Evolutionary conservation across 1,140 invertebrate species (phyloP).

Genomic region (Anagrus nilaparvatae): DNA sequence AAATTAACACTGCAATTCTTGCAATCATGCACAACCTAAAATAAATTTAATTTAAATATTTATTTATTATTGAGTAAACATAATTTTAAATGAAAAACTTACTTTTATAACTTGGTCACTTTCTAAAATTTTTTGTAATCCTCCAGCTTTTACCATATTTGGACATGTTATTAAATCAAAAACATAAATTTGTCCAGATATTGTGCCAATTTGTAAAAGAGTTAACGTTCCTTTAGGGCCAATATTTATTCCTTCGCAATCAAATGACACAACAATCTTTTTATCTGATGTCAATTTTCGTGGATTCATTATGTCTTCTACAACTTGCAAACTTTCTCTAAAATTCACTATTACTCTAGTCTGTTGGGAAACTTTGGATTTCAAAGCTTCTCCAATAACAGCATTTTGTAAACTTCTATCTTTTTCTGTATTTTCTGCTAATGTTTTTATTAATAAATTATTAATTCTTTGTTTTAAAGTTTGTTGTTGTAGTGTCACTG

Average conservation of each 20-base stretch:
- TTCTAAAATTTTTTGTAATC: slow-evolving; percentile 71
- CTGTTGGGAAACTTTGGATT: slow-evolving; percentile 67
- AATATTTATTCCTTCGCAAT: slow-evolving; percentile 86
- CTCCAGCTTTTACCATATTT: slow-evolving; percentile 63
- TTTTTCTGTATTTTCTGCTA: slow-evolving; percentile 81
- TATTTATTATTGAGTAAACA: slow-evolving; percentile 8
- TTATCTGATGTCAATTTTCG: slow-evolving; percentile 43
- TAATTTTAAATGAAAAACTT: slow-evolving; percentile 8
- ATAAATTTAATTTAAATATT: slow-evolving; percentile 17
- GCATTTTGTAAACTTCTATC: slow-evolving; percentile 53
- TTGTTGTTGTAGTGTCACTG: slow-evolving; percentile 47
- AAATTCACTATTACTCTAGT: slow-evolving; percentile 67
- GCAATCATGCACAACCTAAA: slow-evolving; percentile 86
- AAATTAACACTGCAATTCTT: slow-evolving; percentile 85
- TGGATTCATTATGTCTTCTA: slow-evolving; percentile 66
- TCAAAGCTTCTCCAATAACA: slow-evolving; percentile 61
- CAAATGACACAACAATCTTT: slow-evolving; percentile 62
- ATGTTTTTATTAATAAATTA: slow-evolving; percentile 74
- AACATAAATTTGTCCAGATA: slow-evolving; percentile 67
- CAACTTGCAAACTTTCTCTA: slow-evolving; percentile 64
- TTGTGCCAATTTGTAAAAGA: slow-evolving; percentile 74
- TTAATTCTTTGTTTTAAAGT: slow-evolving; percentile 79
- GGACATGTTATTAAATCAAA: slow-evolving; percentile 86
- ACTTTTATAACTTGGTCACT: slow-evolving; percentile 77
- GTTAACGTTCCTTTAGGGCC: slow-evolving; percentile 76